Conservation (phyloP, 2,888 invertebrate species). For the Halictus ligatus region DNA sequence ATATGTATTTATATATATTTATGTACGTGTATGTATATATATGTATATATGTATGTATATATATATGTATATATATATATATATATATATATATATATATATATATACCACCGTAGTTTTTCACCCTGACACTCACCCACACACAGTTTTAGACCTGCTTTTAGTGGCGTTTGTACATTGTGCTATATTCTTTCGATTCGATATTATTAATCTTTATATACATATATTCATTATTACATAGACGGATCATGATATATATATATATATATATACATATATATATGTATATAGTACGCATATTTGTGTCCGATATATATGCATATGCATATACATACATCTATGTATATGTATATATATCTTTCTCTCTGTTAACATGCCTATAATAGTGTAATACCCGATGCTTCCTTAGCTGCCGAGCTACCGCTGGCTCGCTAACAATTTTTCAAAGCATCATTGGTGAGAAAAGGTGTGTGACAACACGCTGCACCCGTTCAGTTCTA, state of each 20-base stretch:
- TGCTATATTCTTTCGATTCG: constrained; percentile 69
- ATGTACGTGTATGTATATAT: constrained; percentile 38
- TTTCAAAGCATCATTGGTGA: constrained; percentile 38
- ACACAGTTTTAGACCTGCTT: constrained; percentile 80
- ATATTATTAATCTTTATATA: constrained; percentile 44
- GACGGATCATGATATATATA: constrained; percentile 35
- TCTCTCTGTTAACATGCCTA: constrained; percentile 56
- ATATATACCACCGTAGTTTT: constrained; percentile 73
- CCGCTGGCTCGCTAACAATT: constrained; percentile 55
- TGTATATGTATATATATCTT: constrained; percentile 14
- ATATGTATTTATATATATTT: constrained; percentile 28
- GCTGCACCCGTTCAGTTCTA: constrained; percentile 35
- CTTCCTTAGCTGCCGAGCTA: constrained; percentile 73
- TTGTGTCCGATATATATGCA: constrained; percentile 9
- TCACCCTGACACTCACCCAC: constrained; percentile 76
- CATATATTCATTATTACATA: constrained; percentile 32
- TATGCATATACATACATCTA: background rate
- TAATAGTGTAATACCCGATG: constrained; percentile 54
- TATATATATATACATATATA: constrained; percentile 35
- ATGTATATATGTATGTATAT: constrained; percentile 22
- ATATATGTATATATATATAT: background rate
- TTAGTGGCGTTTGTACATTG: constrained; percentile 83
- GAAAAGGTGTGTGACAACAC: background rate
- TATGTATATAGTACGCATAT: constrained; percentile 1
- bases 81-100: constrained; percentile 36